A percentile compares a stretch with the other conserved stretches of the same genome.
phyloP scores from a whole-genome alignment of 1,140 invertebrate species.

The Caenorhabditis latens region DNA sequence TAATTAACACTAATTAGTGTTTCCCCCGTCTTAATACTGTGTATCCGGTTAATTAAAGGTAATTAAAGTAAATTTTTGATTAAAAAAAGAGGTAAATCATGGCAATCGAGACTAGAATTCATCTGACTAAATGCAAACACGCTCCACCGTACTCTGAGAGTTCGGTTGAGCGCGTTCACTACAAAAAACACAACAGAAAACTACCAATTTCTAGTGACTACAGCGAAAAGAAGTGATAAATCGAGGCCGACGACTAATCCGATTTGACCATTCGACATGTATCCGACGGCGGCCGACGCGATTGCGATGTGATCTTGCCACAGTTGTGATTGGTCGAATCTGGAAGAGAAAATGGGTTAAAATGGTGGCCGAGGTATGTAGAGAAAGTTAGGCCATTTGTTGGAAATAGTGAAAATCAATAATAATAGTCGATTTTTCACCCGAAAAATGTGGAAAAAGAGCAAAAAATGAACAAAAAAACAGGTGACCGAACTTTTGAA shows the following conservation, averaged over 20 bases:
- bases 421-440: too few species aligned
- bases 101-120: too few species aligned
- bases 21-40: neutral
- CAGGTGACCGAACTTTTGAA: too few species aligned
- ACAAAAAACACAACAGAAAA: neutral
- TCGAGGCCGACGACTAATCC: conserved; percentile 65
- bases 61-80: too few species aligned
- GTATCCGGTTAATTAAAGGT: too few species aligned
- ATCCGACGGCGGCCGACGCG: conserved; percentile 63
- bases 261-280: conserved; percentile 59
- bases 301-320: conserved; percentile 63
- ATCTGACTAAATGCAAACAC: too few species aligned
- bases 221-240: conserved; percentile 44
- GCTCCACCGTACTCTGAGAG: too few species aligned
- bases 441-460: too few species aligned
- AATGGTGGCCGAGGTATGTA: neutral
- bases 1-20: neutral
- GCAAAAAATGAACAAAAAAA: too few species aligned
- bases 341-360: conserved; percentile 1
- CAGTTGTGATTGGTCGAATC: conserved; percentile 63
- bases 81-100: too few species aligned
- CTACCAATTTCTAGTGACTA: conserved; percentile 42
- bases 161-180: too few species aligned
- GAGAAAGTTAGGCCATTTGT: neutral
- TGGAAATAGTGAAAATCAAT: too few species aligned